phyloP scores from a whole-genome alignment of 2,888 invertebrate species.

The Drosophila subsilvestris region DNA sequence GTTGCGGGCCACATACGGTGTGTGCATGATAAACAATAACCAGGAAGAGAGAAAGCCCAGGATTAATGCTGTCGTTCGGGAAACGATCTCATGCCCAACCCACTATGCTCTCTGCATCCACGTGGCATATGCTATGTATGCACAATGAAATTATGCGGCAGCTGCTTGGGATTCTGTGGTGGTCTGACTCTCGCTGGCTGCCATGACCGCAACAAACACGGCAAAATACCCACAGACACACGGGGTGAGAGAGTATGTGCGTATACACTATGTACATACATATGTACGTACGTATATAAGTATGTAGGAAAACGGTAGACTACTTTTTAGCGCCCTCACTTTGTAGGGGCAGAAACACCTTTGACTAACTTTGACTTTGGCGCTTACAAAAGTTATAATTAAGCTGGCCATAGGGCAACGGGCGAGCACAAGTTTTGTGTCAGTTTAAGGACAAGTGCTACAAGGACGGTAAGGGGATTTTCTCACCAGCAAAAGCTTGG shows the following conservation, averaged over 20 bases:
- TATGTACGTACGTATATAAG: constrained; percentile 2
- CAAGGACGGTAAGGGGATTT: not conserved
- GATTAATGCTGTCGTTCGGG: constrained; percentile 71
- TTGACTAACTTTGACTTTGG: constrained; percentile 59
- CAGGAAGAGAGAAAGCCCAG: constrained; percentile 60
- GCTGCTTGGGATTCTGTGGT: constrained; percentile 47
- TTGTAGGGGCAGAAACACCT: constrained; percentile 53
- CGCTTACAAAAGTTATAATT: constrained; percentile 62
- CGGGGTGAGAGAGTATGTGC: not conserved
- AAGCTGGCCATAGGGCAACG: constrained; percentile 39
- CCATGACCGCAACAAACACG: constrained; percentile 48
- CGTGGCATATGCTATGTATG: constrained; percentile 42
- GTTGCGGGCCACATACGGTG: constrained; percentile 35
- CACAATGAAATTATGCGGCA: constrained; percentile 46
- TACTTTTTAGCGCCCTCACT: constrained; percentile 52
- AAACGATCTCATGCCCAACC: constrained; percentile 19
- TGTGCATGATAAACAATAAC: constrained; percentile 68
- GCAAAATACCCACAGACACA: constrained; percentile 6
- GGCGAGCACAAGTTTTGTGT: constrained; percentile 20
- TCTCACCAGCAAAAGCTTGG: not conserved
- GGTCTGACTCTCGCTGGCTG: constrained; percentile 45
- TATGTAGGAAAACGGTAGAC: constrained; percentile 53
- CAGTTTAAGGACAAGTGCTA: constrained; percentile 2
- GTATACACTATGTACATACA: constrained; percentile 33
- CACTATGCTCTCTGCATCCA: constrained; percentile 2